Percentiles rank a stretch among this genome's conserved stretches.
These are phyloP conservation scores for Acanthochromis polyacanthus DNA, from an alignment of 2,113 vertebrate species.

Conservation along the genomic window DNA sequence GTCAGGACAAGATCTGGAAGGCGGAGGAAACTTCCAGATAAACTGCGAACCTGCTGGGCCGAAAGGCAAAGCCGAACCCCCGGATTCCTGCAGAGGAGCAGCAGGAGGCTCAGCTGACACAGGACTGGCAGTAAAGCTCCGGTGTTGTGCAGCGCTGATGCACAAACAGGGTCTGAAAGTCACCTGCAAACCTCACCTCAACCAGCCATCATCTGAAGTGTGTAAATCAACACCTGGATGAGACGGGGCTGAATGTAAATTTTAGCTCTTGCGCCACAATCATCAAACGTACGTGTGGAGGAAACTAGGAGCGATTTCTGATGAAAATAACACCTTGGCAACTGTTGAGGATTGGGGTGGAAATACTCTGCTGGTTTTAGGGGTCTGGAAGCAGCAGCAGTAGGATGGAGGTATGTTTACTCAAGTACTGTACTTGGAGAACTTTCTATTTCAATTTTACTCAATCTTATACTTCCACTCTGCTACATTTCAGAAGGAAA, in stretches of 20 bases:
- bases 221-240: not conserved
- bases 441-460: too few species aligned
- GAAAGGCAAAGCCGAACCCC: not conserved
- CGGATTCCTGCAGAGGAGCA: not conserved
- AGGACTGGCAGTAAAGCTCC: not conserved
- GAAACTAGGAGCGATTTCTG: not conserved
- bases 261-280: too few species aligned
- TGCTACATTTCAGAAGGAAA: too few species aligned
- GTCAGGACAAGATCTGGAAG: too few species aligned
- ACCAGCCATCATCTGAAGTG: not conserved
- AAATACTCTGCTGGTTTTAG: not conserved
- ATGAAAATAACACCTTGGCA: not conserved
- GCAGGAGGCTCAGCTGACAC: not conserved
- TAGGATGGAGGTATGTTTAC: too few species aligned
- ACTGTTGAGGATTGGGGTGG: not conserved
- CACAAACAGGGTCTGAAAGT: not conserved
- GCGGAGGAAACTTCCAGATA: too few species aligned
- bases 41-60: not conserved
- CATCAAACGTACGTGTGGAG: not conserved
- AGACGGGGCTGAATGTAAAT: too few species aligned
- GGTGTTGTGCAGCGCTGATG: not conserved
- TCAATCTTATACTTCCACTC: too few species aligned
- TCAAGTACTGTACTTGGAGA: too few species aligned
- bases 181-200: not conserved
- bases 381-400: too few species aligned